These are phyloP conservation scores for Oriolus oriolus DNA, from an alignment of 2,113 vertebrate species.

Conservation along the genomic window DNA sequence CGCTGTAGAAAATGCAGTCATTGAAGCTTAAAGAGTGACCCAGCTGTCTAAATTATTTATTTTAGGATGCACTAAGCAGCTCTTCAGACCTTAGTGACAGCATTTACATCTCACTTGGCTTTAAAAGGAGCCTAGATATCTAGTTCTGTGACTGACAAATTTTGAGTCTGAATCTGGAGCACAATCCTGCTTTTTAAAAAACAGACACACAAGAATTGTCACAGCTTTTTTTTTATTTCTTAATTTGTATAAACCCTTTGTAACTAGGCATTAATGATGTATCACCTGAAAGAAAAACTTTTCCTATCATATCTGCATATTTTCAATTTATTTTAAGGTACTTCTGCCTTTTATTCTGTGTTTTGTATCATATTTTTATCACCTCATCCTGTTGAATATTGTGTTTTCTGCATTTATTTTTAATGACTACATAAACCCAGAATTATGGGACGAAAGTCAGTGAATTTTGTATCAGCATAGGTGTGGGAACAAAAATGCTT, in stretches of 20 bases:
- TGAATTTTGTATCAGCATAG: not conserved
- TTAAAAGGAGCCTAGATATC: not conserved
- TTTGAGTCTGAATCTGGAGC: not conserved
- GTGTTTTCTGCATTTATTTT: not conserved
- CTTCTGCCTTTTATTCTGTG: not conserved
- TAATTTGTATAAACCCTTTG: not conserved
- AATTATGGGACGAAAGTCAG: not conserved
- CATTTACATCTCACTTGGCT: not conserved
- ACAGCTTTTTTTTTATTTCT: not conserved
- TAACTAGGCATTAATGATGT: not conserved
- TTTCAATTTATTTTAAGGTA: not conserved
- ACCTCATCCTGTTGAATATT: not conserved
- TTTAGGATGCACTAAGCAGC: not conserved
- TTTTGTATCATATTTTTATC: not conserved
- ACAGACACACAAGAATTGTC: not conserved
- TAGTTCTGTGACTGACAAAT: not conserved
- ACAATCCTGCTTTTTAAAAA: not conserved
- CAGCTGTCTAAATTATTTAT: not conserved
- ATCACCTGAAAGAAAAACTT: not conserved
- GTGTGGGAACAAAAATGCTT: accelerated
- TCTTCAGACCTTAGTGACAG: not conserved
- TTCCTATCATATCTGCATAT: not conserved
- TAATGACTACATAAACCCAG: not conserved
- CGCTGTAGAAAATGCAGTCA: accelerated
- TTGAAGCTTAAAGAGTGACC: not conserved